phyloP scores from a whole-genome alignment of 2,888 invertebrate species.

The Drosophila anceps region DNA sequence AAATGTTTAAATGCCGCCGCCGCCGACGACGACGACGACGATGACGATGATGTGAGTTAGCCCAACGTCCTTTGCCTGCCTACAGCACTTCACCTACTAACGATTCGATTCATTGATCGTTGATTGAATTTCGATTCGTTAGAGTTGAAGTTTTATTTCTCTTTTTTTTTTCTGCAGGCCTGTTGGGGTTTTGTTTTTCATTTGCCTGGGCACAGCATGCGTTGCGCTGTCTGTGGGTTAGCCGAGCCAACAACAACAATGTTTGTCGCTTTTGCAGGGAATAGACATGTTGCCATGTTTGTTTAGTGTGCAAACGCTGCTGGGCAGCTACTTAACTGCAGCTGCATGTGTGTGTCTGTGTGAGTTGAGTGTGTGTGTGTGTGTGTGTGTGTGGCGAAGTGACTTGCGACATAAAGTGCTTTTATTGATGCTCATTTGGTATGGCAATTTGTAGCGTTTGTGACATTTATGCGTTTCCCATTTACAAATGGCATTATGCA shows the following conservation, averaged over 20 bases:
- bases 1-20: slow-evolving; percentile 80
- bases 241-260: slow-evolving; percentile 25
- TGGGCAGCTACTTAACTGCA: slow-evolving; percentile 66
- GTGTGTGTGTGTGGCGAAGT: slow-evolving; percentile 43
- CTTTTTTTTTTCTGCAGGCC: slow-evolving; percentile 16
- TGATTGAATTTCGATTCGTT: slow-evolving; percentile 79
- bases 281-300: slow-evolving; percentile 79
- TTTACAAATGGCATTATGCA: slow-evolving; percentile 72
- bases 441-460: slow-evolving; percentile 80
- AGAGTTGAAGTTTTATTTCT: slow-evolving; percentile 23
- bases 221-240: slow-evolving; percentile 10
- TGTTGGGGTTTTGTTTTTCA: slow-evolving; percentile 35
- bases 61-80: slow-evolving; percentile 3
- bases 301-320: slow-evolving; percentile 56
- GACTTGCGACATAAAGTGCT: slow-evolving; percentile 79
- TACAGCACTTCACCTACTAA: slow-evolving; percentile 6
- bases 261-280: slow-evolving; percentile 58
- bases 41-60: background rate
- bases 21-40: background rate
- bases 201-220: slow-evolving; percentile 17
- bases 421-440: slow-evolving; percentile 81
- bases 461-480: slow-evolving; percentile 80
- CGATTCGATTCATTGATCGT: slow-evolving; percentile 75
- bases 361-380: slow-evolving; percentile 17
- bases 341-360: background rate